Evolutionary conservation across 2,888 invertebrate genomes (phyloP).

Genomic region (Nycteola revayana): DNA sequence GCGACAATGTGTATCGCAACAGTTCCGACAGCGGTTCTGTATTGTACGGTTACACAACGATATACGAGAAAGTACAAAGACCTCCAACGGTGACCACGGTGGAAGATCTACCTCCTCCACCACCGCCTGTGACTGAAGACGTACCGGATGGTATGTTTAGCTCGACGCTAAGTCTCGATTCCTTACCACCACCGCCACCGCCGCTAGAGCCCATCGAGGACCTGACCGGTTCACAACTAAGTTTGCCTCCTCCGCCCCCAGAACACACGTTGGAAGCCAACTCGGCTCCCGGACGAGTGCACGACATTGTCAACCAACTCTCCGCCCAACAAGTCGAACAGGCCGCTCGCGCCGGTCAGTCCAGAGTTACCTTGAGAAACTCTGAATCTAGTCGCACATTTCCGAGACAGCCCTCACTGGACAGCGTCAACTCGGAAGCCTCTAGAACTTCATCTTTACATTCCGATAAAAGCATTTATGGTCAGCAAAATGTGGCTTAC

Average conservation of each 20-base stretch:
- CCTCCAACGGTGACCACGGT: constrained; percentile 42
- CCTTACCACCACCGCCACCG: constrained; percentile 91
- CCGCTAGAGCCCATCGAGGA: constrained; percentile 82
- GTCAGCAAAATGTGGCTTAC: constrained; percentile 59
- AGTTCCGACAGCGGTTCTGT: constrained; percentile 57
- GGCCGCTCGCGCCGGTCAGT: constrained; percentile 54
- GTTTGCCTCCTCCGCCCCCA: constrained; percentile 89
- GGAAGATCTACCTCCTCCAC: constrained; percentile 84
- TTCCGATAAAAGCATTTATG: constrained; percentile 65
- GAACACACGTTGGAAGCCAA: constrained; percentile 68
- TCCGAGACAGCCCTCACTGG: constrained; percentile 80
- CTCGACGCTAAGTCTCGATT: constrained; percentile 89
- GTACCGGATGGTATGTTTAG: constrained; percentile 83
- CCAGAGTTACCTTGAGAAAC: constrained; percentile 59
- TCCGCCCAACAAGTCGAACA: constrained; percentile 65
- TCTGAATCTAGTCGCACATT: constrained; percentile 63
- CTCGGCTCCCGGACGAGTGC: constrained; percentile 61
- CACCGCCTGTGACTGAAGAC: constrained; percentile 86
- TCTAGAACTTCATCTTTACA: constrained; percentile 69
- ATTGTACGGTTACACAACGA: constrained; percentile 70
- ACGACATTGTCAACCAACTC: constrained; percentile 67
- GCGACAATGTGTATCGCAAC: constrained; percentile 50
- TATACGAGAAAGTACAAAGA: constrained; percentile 69
- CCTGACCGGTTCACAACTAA: constrained; percentile 87
- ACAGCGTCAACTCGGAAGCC: constrained; percentile 78